Evolutionary conservation across 2,888 invertebrate genomes (phyloP).

Genomic region (Apantesis nais): DNA sequence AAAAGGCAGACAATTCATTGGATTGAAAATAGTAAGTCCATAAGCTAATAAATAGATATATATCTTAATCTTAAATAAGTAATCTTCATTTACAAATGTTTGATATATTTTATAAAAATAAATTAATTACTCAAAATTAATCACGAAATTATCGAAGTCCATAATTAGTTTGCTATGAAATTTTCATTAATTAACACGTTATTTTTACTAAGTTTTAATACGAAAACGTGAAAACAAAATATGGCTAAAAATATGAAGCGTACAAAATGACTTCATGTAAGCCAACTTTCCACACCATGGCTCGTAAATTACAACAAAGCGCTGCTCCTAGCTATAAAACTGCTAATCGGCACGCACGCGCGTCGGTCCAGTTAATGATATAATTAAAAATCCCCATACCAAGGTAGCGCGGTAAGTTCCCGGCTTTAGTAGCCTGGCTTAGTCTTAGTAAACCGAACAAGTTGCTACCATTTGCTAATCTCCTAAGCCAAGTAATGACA

Average conservation of each 20-base stretch:
- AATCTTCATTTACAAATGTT: background rate
- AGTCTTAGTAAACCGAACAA: constrained; percentile 77
- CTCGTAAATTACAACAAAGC: constrained; percentile 73
- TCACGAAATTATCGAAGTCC: background rate
- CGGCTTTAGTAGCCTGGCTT: constrained; percentile 68
- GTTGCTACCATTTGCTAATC: constrained; percentile 78
- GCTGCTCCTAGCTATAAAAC: constrained; percentile 68
- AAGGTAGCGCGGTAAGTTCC: constrained; percentile 66
- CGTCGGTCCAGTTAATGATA: constrained; percentile 73
- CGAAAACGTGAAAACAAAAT: constrained; percentile 13
- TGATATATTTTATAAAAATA: background rate
- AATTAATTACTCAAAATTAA: background rate
- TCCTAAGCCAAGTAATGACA: constrained; percentile 74
- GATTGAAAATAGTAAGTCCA: too few species aligned
- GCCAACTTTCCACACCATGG: constrained; percentile 54
- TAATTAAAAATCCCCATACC: constrained; percentile 55
- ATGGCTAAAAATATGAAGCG: constrained; percentile 43
- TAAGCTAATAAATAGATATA: too few species aligned
- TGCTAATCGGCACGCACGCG: constrained; percentile 78
- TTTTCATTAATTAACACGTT: background rate
- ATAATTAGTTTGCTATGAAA: background rate
- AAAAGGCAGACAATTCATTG: too few species aligned
- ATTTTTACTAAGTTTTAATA: background rate
- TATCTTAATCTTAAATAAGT: background rate
- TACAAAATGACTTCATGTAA: constrained; percentile 52